These are phyloP conservation scores for Remorina albescens DNA, from an alignment of 2,797 vertebrate species.

Conservation along the genomic window DNA sequence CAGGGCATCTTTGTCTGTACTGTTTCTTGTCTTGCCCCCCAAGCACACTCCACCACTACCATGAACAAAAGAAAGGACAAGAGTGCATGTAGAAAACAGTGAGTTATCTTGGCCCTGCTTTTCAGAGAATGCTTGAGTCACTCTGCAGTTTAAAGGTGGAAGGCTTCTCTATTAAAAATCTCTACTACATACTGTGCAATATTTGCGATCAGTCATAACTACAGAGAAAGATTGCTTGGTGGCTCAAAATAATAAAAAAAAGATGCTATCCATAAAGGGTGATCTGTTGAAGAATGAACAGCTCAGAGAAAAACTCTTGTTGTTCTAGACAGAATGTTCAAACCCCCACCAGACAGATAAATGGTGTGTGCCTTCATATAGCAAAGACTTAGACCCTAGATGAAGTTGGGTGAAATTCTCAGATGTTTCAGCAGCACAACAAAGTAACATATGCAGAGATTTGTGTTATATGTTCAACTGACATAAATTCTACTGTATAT, in stretches of 20 bases:
- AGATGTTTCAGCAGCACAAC: conserved; percentile 31
- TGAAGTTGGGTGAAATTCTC: conserved; percentile 52
- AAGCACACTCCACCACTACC: conserved; percentile 70
- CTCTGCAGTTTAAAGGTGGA: conserved; percentile 64
- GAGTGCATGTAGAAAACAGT: conserved; percentile 50
- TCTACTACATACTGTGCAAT: conserved; percentile 67
- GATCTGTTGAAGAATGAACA: conserved; percentile 75
- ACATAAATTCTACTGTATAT: background rate
- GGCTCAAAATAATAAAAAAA: conserved; percentile 74
- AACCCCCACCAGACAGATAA: conserved; percentile 52
- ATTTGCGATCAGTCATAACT: conserved; percentile 79
- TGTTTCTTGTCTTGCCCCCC: conserved; percentile 25
- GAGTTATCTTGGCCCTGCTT: conserved; percentile 59
- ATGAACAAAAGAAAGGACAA: conserved; percentile 67
- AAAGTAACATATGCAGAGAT: conserved; percentile 27
- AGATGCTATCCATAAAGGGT: conserved; percentile 69
- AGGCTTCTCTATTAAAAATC: conserved; percentile 67
- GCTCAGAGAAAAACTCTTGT: conserved; percentile 57
- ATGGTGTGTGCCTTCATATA: conserved; percentile 63
- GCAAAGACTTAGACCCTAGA: conserved; percentile 53
- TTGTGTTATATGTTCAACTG: conserved; percentile 23
- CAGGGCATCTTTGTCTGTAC: conserved; percentile 19
- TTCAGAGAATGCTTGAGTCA: conserved; percentile 56
- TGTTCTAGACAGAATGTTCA: conserved; percentile 65
- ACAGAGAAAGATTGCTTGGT: conserved; percentile 63